Base-by-base conservation (phyloP, 2,797 vertebrate species). In the Megaceryle alcyon region DNA sequence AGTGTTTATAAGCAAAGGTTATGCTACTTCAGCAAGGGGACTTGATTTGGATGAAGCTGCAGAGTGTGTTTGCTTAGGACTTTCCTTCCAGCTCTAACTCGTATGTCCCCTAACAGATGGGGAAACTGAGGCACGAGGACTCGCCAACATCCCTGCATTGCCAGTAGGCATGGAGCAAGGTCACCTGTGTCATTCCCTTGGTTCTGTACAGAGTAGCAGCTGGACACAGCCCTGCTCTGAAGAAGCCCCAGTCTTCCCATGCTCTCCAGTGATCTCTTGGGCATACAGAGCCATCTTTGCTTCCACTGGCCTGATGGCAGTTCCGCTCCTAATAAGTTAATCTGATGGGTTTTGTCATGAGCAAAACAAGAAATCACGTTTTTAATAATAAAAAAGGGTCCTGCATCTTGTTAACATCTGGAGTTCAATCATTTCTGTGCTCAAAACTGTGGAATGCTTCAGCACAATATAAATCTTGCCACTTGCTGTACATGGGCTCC, bases 321-420 rank as follows among this genome's bases (percentile, higher is more conserved):
- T 97, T 97, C 96, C 81, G 15, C 95, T 98, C 96, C 96, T 98
- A 97, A 97, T 98, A 97, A 97, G 96, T 97, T 98, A 98, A 98
- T 98, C 97, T 97, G 97, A 98, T 97, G 93, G 92, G 97, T 97
- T 98, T 98, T 98, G 98, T 98, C 97, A 97, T 97, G 97, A 98
- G 96, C 96, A 98, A 98, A 98, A 98, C 96, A 98, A 98, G 96
- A 98, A 98, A 98, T 97, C 97, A 97, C 97, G 91, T 97, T 98
- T 98, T 98, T 98, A 98, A 98, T 98, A 98, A 97, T 98, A 98
- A 98, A 98, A 98, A 98, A 97, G 98, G 96, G 97, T 97, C 97
- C 98, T 98, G 98, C 98, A 99, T 99, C 98, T 99, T 99, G 98
- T 98, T 98, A 98, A 98, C 98, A 99, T 99, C 98, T 99, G 98